Base-by-base conservation (phyloP, 2,888 invertebrate species). In the Cerceris rybyensis region DNA sequence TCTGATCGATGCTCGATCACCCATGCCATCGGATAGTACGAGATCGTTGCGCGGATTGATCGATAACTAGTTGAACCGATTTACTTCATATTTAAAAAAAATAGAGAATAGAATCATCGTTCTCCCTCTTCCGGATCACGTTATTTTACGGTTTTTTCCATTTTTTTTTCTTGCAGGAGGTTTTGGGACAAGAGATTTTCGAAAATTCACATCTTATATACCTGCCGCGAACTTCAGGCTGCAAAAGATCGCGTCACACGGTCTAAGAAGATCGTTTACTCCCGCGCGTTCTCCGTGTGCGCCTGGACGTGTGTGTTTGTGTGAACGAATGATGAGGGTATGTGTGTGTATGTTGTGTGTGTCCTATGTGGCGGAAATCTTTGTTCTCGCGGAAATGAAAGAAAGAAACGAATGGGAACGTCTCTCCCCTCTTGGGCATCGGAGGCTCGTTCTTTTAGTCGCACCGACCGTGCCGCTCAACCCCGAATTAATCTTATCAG, bases 401-500 rank as follows among this genome's bases (percentile, higher is more conserved):
- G 28, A 68, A 70, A 71, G 64, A 75, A 73, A 52, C 63, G 50
- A 66, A 70, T 63, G 50, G 70, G 69, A 76, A 59, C 60, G 63
- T 68, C 67, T 79, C 63, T 52, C 69, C 69, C 61, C 59, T 54
- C 64, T 58, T 39, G 41, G 58, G 58, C n/a, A 59, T 41, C 28
- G 28, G 28, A 28, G 39, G 65, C 50, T 65, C 76, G 39, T 54
- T 65, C 50, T 58, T 55, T 50, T 28, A 50, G 52, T 59, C 68
- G 71, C 71, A 65, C 50, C 58, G 73, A 77, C 65, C 75, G 64
- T 59, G 71, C 49, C 59, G 74, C 67, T 65, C 67, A 72, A 74
- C 68, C 69, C 52, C 72, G 68, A 75, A 75, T 61, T 64, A 73
- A 76, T 81, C 73, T 83, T 83, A 85, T 83, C 79, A 72, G 78